Evolutionary conservation across 2,113 vertebrate species (phyloP), one percentile per base, ranked within the genome.

Genomic region (Plecotus auritus): DNA sequence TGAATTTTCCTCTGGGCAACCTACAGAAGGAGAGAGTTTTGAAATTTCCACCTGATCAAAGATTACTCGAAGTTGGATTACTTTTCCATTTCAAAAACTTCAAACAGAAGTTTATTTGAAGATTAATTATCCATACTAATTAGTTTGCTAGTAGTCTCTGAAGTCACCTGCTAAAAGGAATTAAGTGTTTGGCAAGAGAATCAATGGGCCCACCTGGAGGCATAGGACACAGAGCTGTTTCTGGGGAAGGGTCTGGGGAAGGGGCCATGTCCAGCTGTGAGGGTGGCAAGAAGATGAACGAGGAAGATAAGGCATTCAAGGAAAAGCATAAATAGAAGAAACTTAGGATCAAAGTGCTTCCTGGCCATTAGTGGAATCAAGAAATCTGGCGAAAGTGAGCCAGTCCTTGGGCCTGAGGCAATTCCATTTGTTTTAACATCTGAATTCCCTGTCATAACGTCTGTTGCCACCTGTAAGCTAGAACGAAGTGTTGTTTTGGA

Each of bases 1-100:
- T 99, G 99, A 98, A 99, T 99, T 99, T 99, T 99, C 88, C 99
- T 99, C 98, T 99, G 99, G 97, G 99, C 99, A 98, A 99, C 98
- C 99, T 99, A 91, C 35, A 97, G 94, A 95, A 97, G 82, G 76
- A 97, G 14, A 93, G 56, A 64, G 67, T 23, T 92, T 81, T 93
- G 40, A 90, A 94, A 91, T 73, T 67, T 80, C 74, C 26, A 51
- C 59, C 37, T n/a, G 18, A 70, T 85, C 18, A 85, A 51, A 80
- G 64, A 17, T 54, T 37, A 51, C 61, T 37, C 66, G n/a, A 92
- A 77, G 40, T 45, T 93, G 61, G 18, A 87, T 72, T 67, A 47
- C 7, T 85, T 40, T 32, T 77, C 45, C 32, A 90, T 56, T 85
- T 91, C 42, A 80, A 8, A 22, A 91, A 70, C 80, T 80, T 90